Base-by-base conservation (phyloP, 2,113 vertebrate species). In the Neopipo cinnamomea region DNA sequence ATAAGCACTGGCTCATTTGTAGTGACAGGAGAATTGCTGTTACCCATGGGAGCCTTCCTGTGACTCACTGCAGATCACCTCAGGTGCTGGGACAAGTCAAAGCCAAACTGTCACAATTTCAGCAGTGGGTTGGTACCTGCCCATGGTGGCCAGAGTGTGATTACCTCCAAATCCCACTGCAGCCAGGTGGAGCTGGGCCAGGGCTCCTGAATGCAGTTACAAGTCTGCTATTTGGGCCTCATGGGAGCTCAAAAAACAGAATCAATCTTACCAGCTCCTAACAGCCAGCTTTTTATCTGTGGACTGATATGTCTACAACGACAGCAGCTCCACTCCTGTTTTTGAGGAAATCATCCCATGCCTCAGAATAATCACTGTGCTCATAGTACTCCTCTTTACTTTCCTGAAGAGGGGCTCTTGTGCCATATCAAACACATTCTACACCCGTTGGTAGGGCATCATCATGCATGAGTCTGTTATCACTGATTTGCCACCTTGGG, bases 111-210 rank as follows among this genome's bases (percentile, higher is more conserved):
- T 50, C 39, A 8, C 75, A 24, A 12, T 41, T 84, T 62, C 81
- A 50, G 53, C 77, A 82, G 28, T 0, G 0, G 41, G 49, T 41
- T 79, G 62, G 25, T 53, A 58, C 46, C 59, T 62, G 87, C n/a
- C 59, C 3, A 0, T 17, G 21, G 42, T 55, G 67, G 39, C 27
- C 4, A 0, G 31, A 59, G 35, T 2, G 2, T 15, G 20, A 35
- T 83, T 47, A 39, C 28, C 27, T 76, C 70, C 84, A 89, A 89
- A 52, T 58, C n/a, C 80, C 49, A 24, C 49, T 55, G 81, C 52
- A 74, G 77, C 72, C 56, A 44, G 3, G 4, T 52, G 56, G 5
- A 35, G 30, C 50, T 76, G 21, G 5, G 31, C 81, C 74, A 76
- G 62, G 23, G 22, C 47, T 65, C 65, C n/a, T 68, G 46, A 62